Conservation (phyloP, 35 echinoderm and acorn worm genomes). For the Anneissia japonica region DNA sequence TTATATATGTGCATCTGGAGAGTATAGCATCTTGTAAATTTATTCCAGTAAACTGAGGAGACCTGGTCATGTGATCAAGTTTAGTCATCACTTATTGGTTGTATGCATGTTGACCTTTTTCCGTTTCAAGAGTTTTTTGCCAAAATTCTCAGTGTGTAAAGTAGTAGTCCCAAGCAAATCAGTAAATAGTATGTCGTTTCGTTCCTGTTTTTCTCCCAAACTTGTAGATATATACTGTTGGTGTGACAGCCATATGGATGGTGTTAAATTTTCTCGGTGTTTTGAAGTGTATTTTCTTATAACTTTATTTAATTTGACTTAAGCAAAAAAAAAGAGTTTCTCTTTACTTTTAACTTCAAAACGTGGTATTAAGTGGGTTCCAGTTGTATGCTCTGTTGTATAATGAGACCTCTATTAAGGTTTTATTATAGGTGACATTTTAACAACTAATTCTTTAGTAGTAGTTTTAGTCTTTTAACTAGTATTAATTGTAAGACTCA, state of each 20-base stretch:
- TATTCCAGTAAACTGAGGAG: not conserved
- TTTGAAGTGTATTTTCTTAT: not conserved
- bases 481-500: not conserved
- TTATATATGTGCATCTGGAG: not conserved
- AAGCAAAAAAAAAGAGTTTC: too few species aligned
- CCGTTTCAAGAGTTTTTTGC: not conserved
- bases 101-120: not conserved
- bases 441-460: not conserved
- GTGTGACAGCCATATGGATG: not conserved
- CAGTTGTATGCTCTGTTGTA: not conserved
- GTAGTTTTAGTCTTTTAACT: not conserved
- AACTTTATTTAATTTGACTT: not conserved
- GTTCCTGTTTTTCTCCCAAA: not conserved
- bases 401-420: not conserved
- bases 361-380: not conserved
- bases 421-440: not conserved
- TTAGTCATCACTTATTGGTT: too few species aligned
- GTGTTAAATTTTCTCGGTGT: not conserved
- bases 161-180: not conserved
- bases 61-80: not conserved
- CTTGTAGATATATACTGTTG: not conserved
- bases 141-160: not conserved
- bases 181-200: not conserved
- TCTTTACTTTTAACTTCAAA: not conserved
- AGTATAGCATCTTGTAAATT: not conserved